These are phyloP conservation scores for Diplodus sargus DNA, from an alignment of 2,797 vertebrate species.

Conservation along the genomic window DNA sequence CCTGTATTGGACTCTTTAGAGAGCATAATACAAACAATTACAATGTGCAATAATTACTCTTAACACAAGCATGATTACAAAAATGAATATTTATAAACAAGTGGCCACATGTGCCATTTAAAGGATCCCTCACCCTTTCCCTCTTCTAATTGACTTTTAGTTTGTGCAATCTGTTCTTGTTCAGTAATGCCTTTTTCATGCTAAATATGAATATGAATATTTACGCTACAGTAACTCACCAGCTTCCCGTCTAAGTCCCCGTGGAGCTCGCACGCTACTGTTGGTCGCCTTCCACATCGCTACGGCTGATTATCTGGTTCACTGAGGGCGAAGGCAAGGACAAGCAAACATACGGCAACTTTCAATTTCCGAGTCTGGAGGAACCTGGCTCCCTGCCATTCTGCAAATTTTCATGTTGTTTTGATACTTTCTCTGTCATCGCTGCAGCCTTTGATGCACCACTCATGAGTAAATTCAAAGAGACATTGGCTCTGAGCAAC, in stretches of 20 bases:
- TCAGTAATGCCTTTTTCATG: slow-evolving; percentile 50
- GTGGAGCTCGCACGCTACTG: slow-evolving; percentile 26
- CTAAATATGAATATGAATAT: slow-evolving; percentile 56
- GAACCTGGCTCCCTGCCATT: slow-evolving; percentile 51
- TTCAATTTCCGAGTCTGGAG: slow-evolving; percentile 34
- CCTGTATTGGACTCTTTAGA: not conserved
- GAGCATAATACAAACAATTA: not conserved
- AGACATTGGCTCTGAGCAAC: slow-evolving; percentile 31
- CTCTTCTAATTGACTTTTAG: slow-evolving; percentile 44
- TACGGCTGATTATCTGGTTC: slow-evolving; percentile 54
- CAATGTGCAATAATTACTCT: slow-evolving; percentile 26
- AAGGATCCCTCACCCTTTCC: slow-evolving; percentile 16
- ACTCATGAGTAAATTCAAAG: slow-evolving; percentile 64
- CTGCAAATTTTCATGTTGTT: slow-evolving; percentile 17
- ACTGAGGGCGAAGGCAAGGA: slow-evolving; percentile 60
- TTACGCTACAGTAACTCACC: slow-evolving; percentile 48
- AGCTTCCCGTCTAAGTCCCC: slow-evolving; percentile 34
- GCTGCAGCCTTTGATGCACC: slow-evolving; percentile 47
- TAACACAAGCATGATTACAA: slow-evolving; percentile 30
- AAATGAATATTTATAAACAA: slow-evolving; percentile 43
- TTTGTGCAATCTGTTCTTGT: slow-evolving; percentile 47
- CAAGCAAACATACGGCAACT: slow-evolving; percentile 46
- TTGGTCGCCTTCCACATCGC: slow-evolving; percentile 46
- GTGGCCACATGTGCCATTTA: slow-evolving; percentile 25
- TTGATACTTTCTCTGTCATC: slow-evolving; percentile 45